A percentile compares a stretch with the other conserved stretches of the same genome.
phyloP scores from a whole-genome alignment of 2,113 vertebrate genomes.

The Nibea coibor region DNA sequence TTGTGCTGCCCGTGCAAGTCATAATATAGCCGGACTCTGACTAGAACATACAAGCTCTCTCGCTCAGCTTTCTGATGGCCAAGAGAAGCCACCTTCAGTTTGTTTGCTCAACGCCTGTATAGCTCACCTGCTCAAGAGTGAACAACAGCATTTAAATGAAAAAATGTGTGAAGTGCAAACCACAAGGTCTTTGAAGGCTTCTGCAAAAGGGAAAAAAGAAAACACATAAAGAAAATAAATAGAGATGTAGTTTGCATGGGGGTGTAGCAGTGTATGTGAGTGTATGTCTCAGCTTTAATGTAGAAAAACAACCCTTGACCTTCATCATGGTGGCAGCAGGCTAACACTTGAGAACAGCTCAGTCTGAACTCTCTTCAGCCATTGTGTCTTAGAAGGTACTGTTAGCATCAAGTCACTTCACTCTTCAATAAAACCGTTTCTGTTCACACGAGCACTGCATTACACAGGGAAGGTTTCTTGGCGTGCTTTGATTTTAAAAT shows the following conservation, averaged over 20 bases:
- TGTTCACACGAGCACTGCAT: neutral
- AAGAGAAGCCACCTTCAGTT: constrained; percentile 22
- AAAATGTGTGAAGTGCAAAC: constrained; percentile 40
- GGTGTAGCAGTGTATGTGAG: neutral
- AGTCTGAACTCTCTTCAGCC: constrained; percentile 25
- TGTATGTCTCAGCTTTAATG: neutral
- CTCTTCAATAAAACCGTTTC: constrained; percentile 18
- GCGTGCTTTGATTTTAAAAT: constrained; percentile 32
- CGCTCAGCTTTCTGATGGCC: constrained; percentile 20
- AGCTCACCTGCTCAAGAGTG: constrained; percentile 43
- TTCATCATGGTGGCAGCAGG: constrained; percentile 32
- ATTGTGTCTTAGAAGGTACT: constrained; percentile 30
- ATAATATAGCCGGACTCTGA: neutral
- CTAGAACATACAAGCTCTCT: constrained; percentile 2
- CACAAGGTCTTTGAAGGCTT: constrained; percentile 47
- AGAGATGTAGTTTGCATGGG: constrained; percentile 23
- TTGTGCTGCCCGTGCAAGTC: constrained; percentile 15
- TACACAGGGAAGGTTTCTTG: neutral
- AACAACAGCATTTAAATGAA: constrained; percentile 36
- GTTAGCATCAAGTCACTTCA: constrained; percentile 26
- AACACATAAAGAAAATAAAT: constrained; percentile 24
- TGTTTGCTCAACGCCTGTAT: constrained; percentile 16
- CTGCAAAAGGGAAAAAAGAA: constrained; percentile 13
- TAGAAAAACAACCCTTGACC: constrained; percentile 55
- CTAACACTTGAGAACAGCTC: constrained; percentile 24